Percentiles rank a stretch among this genome's conserved stretches.
phyloP scores from a whole-genome alignment of 2,888 invertebrate genomes.

The Helobdella robusta region DNA sequence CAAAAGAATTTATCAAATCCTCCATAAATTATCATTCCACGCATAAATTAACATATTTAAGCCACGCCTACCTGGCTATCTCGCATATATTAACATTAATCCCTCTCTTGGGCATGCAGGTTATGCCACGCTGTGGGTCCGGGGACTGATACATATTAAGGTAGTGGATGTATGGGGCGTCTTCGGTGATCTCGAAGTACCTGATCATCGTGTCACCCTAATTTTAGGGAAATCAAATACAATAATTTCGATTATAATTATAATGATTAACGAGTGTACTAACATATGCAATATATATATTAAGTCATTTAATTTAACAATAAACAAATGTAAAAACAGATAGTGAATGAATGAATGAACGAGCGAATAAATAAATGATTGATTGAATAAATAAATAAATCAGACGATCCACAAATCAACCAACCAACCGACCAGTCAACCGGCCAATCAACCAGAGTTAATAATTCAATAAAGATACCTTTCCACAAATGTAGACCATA shows the following conservation, averaged over 20 bases:
- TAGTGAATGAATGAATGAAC: no score
- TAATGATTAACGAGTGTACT: neutral
- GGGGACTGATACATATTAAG: slow-evolving; percentile 80
- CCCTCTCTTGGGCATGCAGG: slow-evolving; percentile 84
- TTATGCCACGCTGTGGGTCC: slow-evolving; percentile 80
- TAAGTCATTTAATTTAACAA: neutral
- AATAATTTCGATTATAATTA: neutral
- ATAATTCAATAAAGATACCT: slow-evolving; percentile 51
- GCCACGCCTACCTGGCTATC: slow-evolving; percentile 33
- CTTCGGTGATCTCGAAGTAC: slow-evolving; percentile 85
- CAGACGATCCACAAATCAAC: no score
- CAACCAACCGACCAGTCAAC: no score
- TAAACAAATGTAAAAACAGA: neutral
- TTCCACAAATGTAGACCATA: slow-evolving; percentile 67
- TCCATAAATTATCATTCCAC: neutral
- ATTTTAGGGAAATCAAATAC: neutral
- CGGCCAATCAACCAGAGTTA: no score
- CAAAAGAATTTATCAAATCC: neutral
- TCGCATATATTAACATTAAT: slow-evolving; percentile 58
- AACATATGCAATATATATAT: neutral
- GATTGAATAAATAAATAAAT: no score
- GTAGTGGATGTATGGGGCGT: slow-evolving; percentile 80
- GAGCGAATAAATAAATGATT: no score
- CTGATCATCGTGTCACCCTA: slow-evolving; percentile 88
- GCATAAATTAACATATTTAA: neutral